Percentiles rank a stretch among this genome's conserved stretches.
phyloP scores from a whole-genome alignment of 2,888 invertebrate genomes.

The Tipula confusa region DNA sequence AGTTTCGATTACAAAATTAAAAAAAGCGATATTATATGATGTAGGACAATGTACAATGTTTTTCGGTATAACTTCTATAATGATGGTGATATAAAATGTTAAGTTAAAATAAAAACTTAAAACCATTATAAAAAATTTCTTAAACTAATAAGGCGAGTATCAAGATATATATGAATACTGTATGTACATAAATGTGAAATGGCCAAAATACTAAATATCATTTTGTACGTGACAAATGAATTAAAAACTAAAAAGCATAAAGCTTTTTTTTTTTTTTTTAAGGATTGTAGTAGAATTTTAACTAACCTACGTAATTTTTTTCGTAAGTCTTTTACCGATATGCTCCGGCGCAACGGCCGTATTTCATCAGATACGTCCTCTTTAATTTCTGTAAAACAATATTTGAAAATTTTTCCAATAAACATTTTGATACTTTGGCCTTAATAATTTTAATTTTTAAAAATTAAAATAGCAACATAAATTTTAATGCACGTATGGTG shows the following conservation, averaged over 20 bases:
- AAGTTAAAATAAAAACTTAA: neutral
- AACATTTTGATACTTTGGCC: neutral
- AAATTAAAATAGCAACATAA: neutral
- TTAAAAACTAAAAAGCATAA: neutral
- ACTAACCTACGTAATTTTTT: slow-evolving; percentile 1
- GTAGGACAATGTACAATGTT: neutral
- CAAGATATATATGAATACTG: neutral
- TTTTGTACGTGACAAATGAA: neutral
- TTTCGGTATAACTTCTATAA: neutral
- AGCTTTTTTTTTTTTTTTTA: neutral
- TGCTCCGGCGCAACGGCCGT: neutral
- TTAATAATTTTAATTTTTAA: neutral
- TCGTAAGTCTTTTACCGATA: neutral
- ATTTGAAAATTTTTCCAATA: too few relatives aligned
- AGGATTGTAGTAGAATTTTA: neutral
- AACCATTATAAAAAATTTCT: neutral
- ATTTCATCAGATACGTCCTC: neutral
- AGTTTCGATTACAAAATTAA: neutral
- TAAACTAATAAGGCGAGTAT: neutral
- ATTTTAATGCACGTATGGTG: neutral
- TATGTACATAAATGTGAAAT: neutral
- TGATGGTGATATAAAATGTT: neutral
- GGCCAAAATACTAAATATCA: neutral
- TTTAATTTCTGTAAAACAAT: neutral
- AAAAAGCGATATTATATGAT: neutral